Evolutionary conservation across 2,888 invertebrate genomes (phyloP).

Genomic region (Tuta absoluta): DNA sequence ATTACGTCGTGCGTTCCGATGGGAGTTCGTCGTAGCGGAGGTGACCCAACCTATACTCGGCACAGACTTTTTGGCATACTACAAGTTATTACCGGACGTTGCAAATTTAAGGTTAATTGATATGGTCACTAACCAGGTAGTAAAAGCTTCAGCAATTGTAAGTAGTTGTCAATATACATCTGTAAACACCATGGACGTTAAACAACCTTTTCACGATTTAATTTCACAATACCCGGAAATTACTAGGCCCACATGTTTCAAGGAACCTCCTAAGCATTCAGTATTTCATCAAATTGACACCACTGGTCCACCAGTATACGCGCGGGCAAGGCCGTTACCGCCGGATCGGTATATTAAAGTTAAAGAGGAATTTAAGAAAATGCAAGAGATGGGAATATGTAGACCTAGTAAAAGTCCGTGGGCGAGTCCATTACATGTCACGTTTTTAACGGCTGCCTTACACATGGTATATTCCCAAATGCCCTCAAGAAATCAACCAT

Average conservation of each 20-base stretch:
- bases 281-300: slow-evolving; percentile 18
- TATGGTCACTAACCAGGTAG: slow-evolving; percentile 23
- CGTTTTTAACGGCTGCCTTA: too few species aligned
- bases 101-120: slow-evolving; percentile 27
- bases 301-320: slow-evolving; percentile 16
- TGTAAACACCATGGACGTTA: neutral
- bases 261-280: slow-evolving; percentile 18
- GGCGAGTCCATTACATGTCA: slow-evolving; percentile 23
- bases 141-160: neutral
- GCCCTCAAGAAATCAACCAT: too few species aligned
- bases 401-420: slow-evolving; percentile 29
- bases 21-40: neutral
- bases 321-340: slow-evolving; percentile 24
- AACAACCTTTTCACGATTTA: slow-evolving; percentile 13
- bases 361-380: slow-evolving; percentile 28
- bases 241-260: slow-evolving; percentile 27
- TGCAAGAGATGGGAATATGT: slow-evolving; percentile 35
- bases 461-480: too few species aligned
- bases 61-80: slow-evolving; percentile 31
- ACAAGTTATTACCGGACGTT: slow-evolving; percentile 31
- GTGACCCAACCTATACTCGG: slow-evolving; percentile 11
- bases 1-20: neutral
- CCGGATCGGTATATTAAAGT: slow-evolving; percentile 24
- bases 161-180: neutral
- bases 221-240: slow-evolving; percentile 24